These are phyloP conservation scores for Microctonus hyperodae DNA, from an alignment of 2,888 invertebrate genomes.

Conservation along the genomic window DNA sequence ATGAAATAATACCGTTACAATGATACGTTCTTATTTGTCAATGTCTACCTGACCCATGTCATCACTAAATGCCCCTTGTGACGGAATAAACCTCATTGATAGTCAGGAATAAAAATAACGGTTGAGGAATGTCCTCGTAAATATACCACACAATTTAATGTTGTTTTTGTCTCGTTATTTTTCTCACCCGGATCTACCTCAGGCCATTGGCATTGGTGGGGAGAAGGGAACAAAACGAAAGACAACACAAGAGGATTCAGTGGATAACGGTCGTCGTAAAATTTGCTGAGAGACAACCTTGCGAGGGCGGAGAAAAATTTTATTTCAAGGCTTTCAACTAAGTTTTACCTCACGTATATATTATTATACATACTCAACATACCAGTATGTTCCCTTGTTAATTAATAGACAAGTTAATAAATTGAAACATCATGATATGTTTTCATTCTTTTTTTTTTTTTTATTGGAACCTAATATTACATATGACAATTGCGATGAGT, in stretches of 20 bases:
- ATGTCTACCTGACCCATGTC: conserved; percentile 1
- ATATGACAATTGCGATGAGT: conserved; percentile 45
- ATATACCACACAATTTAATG: neutral
- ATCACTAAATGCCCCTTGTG: neutral
- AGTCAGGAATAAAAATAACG: conserved; percentile 13
- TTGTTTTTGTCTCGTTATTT: neutral
- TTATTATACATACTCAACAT: neutral
- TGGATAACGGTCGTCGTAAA: conserved; percentile 29
- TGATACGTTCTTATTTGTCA: neutral
- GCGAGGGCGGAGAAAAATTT: conserved; percentile 19
- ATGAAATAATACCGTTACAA: neutral
- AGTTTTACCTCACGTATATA: neutral
- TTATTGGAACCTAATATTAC: conserved; percentile 54
- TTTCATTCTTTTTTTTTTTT: conserved; percentile 31
- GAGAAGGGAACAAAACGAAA: neutral
- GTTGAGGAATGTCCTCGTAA: neutral
- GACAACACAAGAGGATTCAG: neutral
- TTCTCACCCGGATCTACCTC: neutral
- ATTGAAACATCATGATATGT: neutral
- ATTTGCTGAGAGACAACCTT: conserved; percentile 25
- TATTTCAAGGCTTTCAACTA: conserved; percentile 24
- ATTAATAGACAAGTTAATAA: neutral
- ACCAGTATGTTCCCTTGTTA: neutral
- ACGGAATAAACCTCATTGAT: conserved; percentile 2
- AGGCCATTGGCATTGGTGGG: neutral